phyloP scores from a whole-genome alignment of 2,888 invertebrate genomes.

The Apamea crenata region DNA sequence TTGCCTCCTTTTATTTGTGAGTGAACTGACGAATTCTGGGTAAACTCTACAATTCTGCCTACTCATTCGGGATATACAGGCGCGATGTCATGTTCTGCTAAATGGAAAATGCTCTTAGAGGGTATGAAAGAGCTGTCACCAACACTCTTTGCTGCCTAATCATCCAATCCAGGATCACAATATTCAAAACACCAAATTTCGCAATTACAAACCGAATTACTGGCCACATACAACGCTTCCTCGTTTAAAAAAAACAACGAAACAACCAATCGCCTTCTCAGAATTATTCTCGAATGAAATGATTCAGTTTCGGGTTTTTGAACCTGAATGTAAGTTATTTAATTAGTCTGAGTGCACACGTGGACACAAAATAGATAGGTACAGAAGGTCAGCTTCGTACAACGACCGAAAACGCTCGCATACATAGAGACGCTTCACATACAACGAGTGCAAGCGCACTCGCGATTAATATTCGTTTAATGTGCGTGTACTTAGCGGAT shows the following conservation, averaged over 20 bases:
- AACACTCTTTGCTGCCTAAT: not conserved
- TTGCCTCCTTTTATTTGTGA: too few species aligned
- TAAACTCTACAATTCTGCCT: too few species aligned
- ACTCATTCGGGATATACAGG: too few species aligned
- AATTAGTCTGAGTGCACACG: conserved; percentile 51
- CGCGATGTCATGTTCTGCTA: not conserved
- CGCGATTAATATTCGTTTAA: not conserved
- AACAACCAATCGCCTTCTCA: conserved; percentile 45
- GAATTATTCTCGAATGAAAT: conserved; percentile 50
- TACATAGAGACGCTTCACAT: not conserved
- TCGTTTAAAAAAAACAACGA: conserved; percentile 23
- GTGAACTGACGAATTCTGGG: too few species aligned
- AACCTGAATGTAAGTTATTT: conserved; percentile 53
- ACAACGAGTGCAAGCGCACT: not conserved
- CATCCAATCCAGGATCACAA: too few species aligned
- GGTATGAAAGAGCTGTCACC: not conserved
- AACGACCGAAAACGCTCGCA: not conserved
- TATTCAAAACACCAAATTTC: not conserved
- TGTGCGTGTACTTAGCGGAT: not conserved
- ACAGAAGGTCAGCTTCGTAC: not conserved
- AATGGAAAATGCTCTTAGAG: not conserved
- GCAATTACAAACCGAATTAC: conserved; percentile 7
- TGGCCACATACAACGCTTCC: conserved; percentile 23
- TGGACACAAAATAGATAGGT: not conserved
- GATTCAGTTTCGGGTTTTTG: conserved; percentile 63